These are phyloP conservation scores for Hesperophylax magnus DNA, from an alignment of 1,140 invertebrate genomes.

Conservation along the genomic window DNA sequence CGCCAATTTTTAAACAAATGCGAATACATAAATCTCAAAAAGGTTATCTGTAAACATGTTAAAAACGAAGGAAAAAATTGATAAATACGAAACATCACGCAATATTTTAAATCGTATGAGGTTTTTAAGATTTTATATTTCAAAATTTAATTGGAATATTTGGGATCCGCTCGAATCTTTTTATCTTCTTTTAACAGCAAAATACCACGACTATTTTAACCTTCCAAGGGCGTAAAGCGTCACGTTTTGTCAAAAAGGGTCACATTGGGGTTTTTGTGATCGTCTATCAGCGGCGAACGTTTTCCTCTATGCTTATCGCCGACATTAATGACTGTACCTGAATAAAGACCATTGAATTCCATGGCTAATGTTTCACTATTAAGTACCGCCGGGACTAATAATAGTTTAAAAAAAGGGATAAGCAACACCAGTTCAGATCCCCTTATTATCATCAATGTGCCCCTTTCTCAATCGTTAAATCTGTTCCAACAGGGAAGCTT, in stretches of 20 bases:
- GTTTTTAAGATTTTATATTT: too few species aligned
- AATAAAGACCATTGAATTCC: not conserved
- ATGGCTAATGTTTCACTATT: constrained; percentile 37
- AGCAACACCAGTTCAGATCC: constrained; percentile 11
- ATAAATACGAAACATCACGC: too few species aligned
- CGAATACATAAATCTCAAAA: too few species aligned
- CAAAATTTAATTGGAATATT: too few species aligned
- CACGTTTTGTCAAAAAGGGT: constrained; percentile 18
- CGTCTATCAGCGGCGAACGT: not conserved
- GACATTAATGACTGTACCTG: not conserved
- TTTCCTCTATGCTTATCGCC: not conserved
- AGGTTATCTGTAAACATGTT: too few species aligned
- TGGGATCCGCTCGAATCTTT: too few species aligned
- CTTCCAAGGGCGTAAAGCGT: not conserved
- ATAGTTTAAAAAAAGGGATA: not conserved
- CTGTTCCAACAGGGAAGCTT: too few species aligned
- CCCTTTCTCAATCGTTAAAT: not conserved
- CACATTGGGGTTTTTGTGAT: not conserved
- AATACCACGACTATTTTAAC: too few species aligned
- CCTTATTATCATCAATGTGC: not conserved
- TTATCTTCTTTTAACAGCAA: too few species aligned
- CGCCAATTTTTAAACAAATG: too few species aligned
- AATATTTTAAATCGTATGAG: too few species aligned
- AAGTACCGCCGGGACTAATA: not conserved
- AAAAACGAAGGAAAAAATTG: too few species aligned